Evolutionary conservation across 2,888 invertebrate genomes (phyloP), one percentile per base, ranked within the genome.

Genomic region (Terebella lapidaria): DNA sequence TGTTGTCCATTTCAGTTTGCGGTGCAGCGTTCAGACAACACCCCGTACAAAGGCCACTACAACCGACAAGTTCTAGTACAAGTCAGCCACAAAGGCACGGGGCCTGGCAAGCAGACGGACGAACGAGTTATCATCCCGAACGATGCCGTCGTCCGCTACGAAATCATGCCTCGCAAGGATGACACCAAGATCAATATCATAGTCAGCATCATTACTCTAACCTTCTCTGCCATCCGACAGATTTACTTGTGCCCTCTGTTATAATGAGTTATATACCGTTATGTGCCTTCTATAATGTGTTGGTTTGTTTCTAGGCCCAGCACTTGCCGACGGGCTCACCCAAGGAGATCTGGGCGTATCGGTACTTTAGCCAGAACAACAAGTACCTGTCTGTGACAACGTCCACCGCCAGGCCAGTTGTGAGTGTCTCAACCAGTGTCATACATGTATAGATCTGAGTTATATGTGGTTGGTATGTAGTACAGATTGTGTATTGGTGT

Each of bases 331-430:
- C 54, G 24, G 63, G 57, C 20, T 51, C 54, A 24, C 28, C 56
- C 18, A 59, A 60, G 29, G 66, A 67, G 29, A 25, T 67, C 10
- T 45, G 54, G n/a, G 49, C 58, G n/a, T 67, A 63, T 51, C 35
- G 61, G 3, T 64, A 67, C 42, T 64, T 60, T 59, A 67, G 66
- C 29, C 42, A 46, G 5, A 60, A 45, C 15, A 45, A 59, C 24
- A 20, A 45, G n/a, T 67, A 56, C 75, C 87, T 95, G 5, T 88
- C 91, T 74, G 87, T 94, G n/a, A 85, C 87, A 3, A 94, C 94
- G 1, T 91, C 90, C 63, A 94, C 94, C 0, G 86, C 67, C 22
- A 60, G 65, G 51, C 75, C 76, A 0, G 67, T 68, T 84, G 89
- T 89, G 76, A 71, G 72, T 29, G 24, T 5, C n/a, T 20, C 45